phyloP scores from a whole-genome alignment of 2,113 vertebrate species.

The Salvelinus sp. region DNA sequence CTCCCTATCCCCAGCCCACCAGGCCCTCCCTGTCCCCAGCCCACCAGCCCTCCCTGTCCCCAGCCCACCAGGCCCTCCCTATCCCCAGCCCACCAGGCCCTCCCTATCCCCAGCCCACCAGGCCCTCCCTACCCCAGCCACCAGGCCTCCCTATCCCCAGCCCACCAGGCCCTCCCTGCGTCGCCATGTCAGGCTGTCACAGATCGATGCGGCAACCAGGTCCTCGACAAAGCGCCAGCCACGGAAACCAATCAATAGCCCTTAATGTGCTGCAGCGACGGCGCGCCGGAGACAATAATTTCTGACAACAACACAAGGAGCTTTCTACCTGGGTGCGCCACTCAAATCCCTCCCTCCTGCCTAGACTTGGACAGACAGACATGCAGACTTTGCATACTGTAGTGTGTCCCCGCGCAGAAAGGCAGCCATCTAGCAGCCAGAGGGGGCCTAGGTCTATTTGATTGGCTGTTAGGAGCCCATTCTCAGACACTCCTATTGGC shows the following conservation, averaged over 20 bases:
- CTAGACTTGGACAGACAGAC: not conserved
- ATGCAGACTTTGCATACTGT: conserved; percentile 6
- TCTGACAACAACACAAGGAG: conserved; percentile 55
- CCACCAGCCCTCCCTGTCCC: too few species aligned
- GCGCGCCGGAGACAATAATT: conserved; percentile 71
- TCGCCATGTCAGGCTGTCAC: conserved; percentile 62
- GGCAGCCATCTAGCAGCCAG: conserved; percentile 41
- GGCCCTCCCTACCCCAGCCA: too few species aligned
- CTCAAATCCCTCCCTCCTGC: conserved; percentile 17
- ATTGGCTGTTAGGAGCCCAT: conserved; percentile 18
- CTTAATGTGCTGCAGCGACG: conserved; percentile 70
- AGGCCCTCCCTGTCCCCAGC: too few species aligned
- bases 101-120: too few species aligned
- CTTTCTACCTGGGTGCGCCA: conserved; percentile 17
- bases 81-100: too few species aligned
- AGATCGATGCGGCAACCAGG: conserved; percentile 67
- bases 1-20: too few species aligned
- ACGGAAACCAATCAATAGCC: conserved; percentile 70
- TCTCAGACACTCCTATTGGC: too few species aligned
- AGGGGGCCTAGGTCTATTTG: conserved; percentile 38
- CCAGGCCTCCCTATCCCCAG: too few species aligned
- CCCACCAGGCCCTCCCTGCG: conserved; percentile 1
- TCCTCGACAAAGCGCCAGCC: conserved; percentile 68
- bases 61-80: too few species aligned
- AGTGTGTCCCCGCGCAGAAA: conserved; percentile 22